Evolutionary conservation across 1,140 invertebrate genomes (phyloP).

Genomic region (Bombyx mandarina): DNA sequence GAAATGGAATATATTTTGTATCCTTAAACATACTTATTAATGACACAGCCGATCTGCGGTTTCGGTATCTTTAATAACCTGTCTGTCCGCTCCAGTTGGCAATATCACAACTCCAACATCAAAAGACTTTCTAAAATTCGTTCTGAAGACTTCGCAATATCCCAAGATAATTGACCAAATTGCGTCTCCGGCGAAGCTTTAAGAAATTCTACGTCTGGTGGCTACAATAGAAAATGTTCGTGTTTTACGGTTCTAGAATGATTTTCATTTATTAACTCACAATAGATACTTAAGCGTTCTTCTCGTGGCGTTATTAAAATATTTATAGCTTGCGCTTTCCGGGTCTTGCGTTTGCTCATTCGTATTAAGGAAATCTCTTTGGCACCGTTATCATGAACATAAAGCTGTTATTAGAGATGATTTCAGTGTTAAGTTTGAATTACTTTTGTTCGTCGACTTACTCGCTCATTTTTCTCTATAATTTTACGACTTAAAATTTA

Average conservation of each 20-base stretch:
- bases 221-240: neutral
- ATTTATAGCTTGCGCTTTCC: slow-evolving; percentile 12
- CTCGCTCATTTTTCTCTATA: no score
- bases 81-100: no score
- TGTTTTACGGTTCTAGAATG: slow-evolving; percentile 7
- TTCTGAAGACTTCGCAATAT: neutral
- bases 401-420: slow-evolving; percentile 1
- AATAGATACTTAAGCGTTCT: slow-evolving; percentile 6
- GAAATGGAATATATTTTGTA: no score
- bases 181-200: neutral
- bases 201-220: neutral
- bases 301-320: slow-evolving; percentile 9
- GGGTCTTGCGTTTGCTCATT: slow-evolving; percentile 9
- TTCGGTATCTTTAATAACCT: no score
- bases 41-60: no score
- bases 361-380: slow-evolving; percentile 10
- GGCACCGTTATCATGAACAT: slow-evolving; percentile 3
- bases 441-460: neutral
- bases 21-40: no score
- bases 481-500: no score
- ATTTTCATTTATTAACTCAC: slow-evolving; percentile 10
- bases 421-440: slow-evolving; percentile 4
- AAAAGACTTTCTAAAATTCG: no score
- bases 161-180: slow-evolving; percentile 2
- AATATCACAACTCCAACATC: no score